A percentile compares a stretch with the other conserved stretches of the same genome.
These are phyloP conservation scores for Xenotilapia longispinis DNA, from an alignment of 2,113 vertebrate genomes.

Conservation along the genomic window DNA sequence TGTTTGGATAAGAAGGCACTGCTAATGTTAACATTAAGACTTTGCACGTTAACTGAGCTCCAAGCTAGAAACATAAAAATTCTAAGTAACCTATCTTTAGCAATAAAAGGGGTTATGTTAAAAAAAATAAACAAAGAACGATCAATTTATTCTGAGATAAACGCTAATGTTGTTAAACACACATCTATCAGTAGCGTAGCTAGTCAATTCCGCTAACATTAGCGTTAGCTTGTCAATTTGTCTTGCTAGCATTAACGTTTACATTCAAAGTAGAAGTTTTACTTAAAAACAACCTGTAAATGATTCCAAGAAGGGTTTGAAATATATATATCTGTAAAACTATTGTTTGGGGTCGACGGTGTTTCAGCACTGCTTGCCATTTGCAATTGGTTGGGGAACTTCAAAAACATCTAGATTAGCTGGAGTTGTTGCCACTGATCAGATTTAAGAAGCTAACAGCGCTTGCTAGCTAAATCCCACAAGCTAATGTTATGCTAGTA, in stretches of 20 bases:
- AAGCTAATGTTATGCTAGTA: slow-evolving; percentile 30
- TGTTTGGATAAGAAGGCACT: background rate
- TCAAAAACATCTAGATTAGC: slow-evolving; percentile 9
- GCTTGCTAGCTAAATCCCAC: background rate
- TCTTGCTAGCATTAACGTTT: background rate
- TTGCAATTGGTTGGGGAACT: background rate
- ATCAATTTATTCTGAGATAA: background rate
- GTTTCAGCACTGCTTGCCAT: background rate
- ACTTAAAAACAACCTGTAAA: slow-evolving; percentile 4
- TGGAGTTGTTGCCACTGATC: background rate
- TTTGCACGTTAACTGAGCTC: background rate
- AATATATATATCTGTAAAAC: background rate
- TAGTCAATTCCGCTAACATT: background rate
- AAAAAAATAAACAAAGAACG: background rate
- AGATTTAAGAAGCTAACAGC: slow-evolving; percentile 19
- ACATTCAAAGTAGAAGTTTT: background rate
- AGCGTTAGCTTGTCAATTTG: background rate
- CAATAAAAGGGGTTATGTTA: background rate
- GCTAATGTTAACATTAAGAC: background rate
- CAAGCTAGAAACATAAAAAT: background rate
- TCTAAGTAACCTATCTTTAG: background rate
- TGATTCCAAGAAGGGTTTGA: background rate
- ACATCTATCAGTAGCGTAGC: background rate
- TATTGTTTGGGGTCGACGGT: background rate
- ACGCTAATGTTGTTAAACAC: background rate